These are phyloP conservation scores for Zingel zingel DNA, from an alignment of 2,113 vertebrate genomes.

Conservation along the genomic window DNA sequence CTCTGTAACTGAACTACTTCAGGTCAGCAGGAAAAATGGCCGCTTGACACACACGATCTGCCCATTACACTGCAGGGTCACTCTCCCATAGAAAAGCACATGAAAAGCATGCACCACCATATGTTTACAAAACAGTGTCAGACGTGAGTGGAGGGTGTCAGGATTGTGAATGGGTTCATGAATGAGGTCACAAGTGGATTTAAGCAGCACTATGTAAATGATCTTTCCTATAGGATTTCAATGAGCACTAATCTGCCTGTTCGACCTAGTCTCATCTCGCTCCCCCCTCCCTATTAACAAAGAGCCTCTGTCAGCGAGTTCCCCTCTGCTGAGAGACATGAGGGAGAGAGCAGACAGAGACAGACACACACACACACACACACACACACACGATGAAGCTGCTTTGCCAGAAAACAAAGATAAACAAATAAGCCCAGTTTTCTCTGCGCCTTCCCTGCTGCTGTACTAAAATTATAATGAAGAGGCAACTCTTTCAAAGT, in stretches of 20 bases:
- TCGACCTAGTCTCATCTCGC: conserved; percentile 65
- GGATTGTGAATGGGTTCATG: conserved; percentile 47
- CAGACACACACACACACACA: neutral
- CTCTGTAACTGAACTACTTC: conserved; percentile 8
- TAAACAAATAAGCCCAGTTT: conserved; percentile 31
- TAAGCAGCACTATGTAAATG: conserved; percentile 70
- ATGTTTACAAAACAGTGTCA: conserved; percentile 69
- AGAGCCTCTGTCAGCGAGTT: conserved; percentile 73
- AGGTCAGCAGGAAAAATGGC: conserved; percentile 23
- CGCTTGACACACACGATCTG: conserved; percentile 7
- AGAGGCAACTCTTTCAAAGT: conserved; percentile 29
- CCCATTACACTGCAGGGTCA: neutral
- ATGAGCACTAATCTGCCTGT: conserved; percentile 74
- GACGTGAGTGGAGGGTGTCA: conserved; percentile 43
- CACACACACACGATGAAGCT: conserved; percentile 1
- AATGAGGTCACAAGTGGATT: conserved; percentile 76
- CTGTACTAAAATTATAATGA: conserved; percentile 36
- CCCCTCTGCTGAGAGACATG: conserved; percentile 44
- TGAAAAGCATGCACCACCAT: neutral
- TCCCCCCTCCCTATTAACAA: conserved; percentile 58
- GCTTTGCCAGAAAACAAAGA: conserved; percentile 26
- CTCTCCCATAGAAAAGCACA: neutral
- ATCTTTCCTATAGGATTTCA: conserved; percentile 78
- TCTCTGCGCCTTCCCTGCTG: conserved; percentile 8
- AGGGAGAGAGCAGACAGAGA: conserved; percentile 27